phyloP scores from a whole-genome alignment of 2,797 vertebrate genomes.

The Alca torda region DNA sequence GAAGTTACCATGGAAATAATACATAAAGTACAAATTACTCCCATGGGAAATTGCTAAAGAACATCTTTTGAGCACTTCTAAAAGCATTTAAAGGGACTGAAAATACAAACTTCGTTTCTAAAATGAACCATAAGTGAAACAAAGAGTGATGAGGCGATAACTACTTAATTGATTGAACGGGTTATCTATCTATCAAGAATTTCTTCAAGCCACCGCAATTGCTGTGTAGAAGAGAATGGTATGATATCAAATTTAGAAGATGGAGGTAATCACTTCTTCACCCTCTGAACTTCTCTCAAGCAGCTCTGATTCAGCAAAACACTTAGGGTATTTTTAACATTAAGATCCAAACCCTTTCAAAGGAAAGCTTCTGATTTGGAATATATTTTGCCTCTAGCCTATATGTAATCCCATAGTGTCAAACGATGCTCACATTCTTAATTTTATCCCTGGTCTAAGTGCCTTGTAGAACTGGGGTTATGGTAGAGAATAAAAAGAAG shows the following conservation, averaged over 20 bases:
- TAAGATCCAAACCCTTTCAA: neutral
- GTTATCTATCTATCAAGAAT: neutral
- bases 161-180: neutral
- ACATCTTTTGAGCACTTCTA: conserved; percentile 23
- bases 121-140: conserved; percentile 25
- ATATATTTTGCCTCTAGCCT: neutral
- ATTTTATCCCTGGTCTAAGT: neutral
- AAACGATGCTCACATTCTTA: neutral
- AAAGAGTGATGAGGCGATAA: neutral
- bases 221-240: neutral
- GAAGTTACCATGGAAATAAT: conserved; percentile 56
- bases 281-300: neutral
- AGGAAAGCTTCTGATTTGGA: neutral
- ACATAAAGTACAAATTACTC: conserved; percentile 29
- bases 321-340: neutral
- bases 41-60: conserved; percentile 20
- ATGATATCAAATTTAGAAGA: neutral
- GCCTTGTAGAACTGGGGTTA: neutral
- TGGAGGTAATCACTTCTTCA: neutral
- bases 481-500: neutral
- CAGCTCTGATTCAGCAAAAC: neutral
- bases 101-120: conserved; percentile 18
- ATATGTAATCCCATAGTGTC: neutral
- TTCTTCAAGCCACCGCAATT: neutral
- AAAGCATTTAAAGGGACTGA: conserved; percentile 26